phyloP scores from a whole-genome alignment of 2,113 vertebrate genomes.

The Glareola pratincola region DNA sequence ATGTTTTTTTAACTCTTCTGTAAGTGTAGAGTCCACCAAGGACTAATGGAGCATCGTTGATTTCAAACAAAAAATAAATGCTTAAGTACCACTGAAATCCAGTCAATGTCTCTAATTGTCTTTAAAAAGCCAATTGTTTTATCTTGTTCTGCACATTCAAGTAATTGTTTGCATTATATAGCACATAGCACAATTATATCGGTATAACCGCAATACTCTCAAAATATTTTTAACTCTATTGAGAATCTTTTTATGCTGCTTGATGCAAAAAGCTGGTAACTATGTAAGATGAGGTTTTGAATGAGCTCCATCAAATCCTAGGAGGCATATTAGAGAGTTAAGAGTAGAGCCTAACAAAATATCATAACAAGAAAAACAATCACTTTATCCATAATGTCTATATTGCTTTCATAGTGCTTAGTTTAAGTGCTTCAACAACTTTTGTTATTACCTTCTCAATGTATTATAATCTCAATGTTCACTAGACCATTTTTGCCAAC shows the following conservation, averaged over 20 bases:
- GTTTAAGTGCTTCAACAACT: constrained; percentile 16
- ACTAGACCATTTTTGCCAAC: not conserved
- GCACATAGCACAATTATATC: not conserved
- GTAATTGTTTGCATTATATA: not conserved
- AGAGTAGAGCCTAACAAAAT: not conserved
- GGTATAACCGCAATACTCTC: not conserved
- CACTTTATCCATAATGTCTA: not conserved
- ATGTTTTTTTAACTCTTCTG: not conserved
- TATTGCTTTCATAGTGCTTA: not conserved
- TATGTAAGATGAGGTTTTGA: constrained; percentile 10
- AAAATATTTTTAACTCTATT: not conserved
- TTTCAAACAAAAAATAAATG: not conserved
- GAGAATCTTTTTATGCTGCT: not conserved
- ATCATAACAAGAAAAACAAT: not conserved
- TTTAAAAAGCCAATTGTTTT: not conserved
- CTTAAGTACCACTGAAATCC: not conserved
- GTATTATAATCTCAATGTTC: not conserved
- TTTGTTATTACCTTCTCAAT: not conserved
- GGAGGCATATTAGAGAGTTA: not conserved
- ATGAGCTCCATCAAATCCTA: constrained; percentile 1
- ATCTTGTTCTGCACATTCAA: not conserved
- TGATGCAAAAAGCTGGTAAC: not conserved
- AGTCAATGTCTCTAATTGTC: not conserved
- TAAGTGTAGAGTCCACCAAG: not conserved
- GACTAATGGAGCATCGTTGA: not conserved